Base-by-base conservation (phyloP, 2,113 vertebrate species). In the Catharus fuscescens region DNA sequence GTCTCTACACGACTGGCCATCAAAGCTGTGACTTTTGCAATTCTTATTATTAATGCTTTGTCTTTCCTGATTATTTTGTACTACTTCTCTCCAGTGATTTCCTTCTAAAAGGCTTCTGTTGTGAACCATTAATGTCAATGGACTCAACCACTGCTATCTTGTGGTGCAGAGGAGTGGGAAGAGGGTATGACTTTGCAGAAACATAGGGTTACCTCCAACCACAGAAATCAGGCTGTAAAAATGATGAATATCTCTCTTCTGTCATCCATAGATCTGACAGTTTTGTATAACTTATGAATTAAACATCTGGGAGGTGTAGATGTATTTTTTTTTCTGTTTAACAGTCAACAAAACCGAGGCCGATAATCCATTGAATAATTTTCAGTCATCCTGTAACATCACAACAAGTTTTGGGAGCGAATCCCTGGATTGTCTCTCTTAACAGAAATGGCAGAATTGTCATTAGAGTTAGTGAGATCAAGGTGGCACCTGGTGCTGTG, bases 271-370 rank as follows among this genome's bases (percentile, higher is more conserved):
- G 90, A 93, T 93, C 88, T 94, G 95, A 86, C 76, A 67, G 85
- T 79, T 88, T 88, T 93, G 92, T 96, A 14, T 92, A 95, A 93
- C 88, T 94, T 90, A 95, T 86, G 85, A 95, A 96, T 95, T 94
- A 96, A 95, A 88, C 87, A 94, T 96, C 89, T 92, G 69, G 59
- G 76, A 88, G 90, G 92, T 88, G 54, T 86, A 62, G 83, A 73
- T 80, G 72, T 71, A 29, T 72, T 90, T 88, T 88, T 92, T 90
- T 56, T 15, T 6, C 61, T 6, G 2, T 88, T 86, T 92, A 92
- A 70, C 94, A 90, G 82, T 73, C 78, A 71, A 87, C 81, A 69
- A 92, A 95, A 40, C 29, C 0, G 15, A 94, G 80, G 56, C 73
- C 29, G 67, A 88, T 95, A 94, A 95, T 60, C 59, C 0, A 0